Base-by-base conservation (phyloP, 2,113 vertebrate genomes). In the Parotia lawesii region DNA sequence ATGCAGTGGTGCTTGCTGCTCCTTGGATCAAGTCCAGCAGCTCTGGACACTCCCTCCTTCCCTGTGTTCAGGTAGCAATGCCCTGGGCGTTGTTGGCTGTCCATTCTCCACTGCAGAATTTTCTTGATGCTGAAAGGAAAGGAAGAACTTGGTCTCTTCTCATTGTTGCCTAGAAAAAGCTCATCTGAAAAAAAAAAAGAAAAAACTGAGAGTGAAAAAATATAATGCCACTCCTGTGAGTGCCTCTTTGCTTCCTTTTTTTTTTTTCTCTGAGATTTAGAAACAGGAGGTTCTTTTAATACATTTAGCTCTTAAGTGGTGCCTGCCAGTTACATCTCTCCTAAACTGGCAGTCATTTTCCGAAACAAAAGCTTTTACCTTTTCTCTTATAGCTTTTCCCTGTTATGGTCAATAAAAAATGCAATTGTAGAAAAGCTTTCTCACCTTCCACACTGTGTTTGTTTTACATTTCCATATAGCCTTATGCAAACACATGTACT, bases 301-400 rank as follows among this genome's bases (percentile, higher is more conserved):
- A 71, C 40, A 47, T 69, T 72, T 81, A 81, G 15, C n/a, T 57
- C 40, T 79, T 85, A 62, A 50, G 31, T 71, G 31, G 9, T 90
- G 65, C 40, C 60, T 86, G 61, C 37, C 53, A 84, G 48, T 77
- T 78, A 42, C 23, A 21, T 69, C 31, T 94, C 29, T 82, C 53
- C 29, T 53, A 81, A 82, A 50, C 42, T 10, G 1, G 53, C 80
- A 89, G 76, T 80, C 22, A 51, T 80, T 92, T 95, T 92, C 60
- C 37, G 56, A 77, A 89, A 72, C 40, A 84, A 93, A 95, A 53
- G 51, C 57, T 89, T 93, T 93, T 90, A 64, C 83, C n/a, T 93
- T 72, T 85, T 70, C n/a, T n/a, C n/a, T 73, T 78, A 40, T 57
- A 44, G 22, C 33, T 85, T 73, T 94, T 79, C 37, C 29, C 23